phyloP scores from a whole-genome alignment of 2,888 invertebrate species.

The Ptychoptera albimana region DNA sequence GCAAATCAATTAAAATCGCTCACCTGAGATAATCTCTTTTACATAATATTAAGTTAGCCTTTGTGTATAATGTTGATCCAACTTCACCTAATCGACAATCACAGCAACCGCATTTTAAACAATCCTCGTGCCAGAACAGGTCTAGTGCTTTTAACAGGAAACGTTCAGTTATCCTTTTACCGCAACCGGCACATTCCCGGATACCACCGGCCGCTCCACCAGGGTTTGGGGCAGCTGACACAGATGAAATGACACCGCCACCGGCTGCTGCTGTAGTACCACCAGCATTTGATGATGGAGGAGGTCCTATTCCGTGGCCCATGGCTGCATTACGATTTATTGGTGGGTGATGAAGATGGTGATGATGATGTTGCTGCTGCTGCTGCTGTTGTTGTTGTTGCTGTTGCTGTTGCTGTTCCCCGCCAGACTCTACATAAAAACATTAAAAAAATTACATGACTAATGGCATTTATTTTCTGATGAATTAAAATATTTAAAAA shows the following conservation, averaged over 20 bases:
- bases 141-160: slow-evolving; percentile 74
- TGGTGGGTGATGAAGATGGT: background rate
- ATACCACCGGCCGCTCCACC: background rate
- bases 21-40: slow-evolving; percentile 85
- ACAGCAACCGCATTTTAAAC: slow-evolving; percentile 83
- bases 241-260: slow-evolving; percentile 2
- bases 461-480: too few relatives aligned
- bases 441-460: background rate
- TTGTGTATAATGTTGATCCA: slow-evolving; percentile 78
- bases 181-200: slow-evolving; percentile 10
- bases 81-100: slow-evolving; percentile 88
- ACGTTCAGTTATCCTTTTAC: slow-evolving; percentile 50
- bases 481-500: too few relatives aligned
- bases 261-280: slow-evolving; percentile 1
- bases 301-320: slow-evolving; percentile 2
- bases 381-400: slow-evolving; percentile 1
- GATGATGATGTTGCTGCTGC: background rate
- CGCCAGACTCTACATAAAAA: slow-evolving; percentile 3
- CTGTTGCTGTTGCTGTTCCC: background rate
- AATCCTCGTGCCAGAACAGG: slow-evolving; percentile 88
- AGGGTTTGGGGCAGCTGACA: slow-evolving; percentile 6
- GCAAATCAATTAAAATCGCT: background rate
- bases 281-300: background rate
- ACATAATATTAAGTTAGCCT: slow-evolving; percentile 80
- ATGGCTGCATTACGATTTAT: slow-evolving; percentile 1